Evolutionary conservation across 2,797 vertebrate genomes (phyloP).

Genomic region (Mallotus villosus): DNA sequence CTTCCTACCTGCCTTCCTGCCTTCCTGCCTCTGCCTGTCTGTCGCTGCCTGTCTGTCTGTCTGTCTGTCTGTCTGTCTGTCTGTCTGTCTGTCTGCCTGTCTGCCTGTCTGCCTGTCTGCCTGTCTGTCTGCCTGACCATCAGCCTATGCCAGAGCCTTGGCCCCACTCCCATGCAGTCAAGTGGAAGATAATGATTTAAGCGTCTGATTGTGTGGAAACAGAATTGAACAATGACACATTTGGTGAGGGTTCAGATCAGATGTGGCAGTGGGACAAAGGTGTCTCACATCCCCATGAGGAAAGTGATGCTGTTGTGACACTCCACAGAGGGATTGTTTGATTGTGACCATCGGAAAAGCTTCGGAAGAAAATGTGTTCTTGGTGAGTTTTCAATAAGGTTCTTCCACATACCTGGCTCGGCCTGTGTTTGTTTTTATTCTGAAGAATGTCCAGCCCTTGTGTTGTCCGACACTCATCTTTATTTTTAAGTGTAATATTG

Average conservation of each 20-base stretch:
- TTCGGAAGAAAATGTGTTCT: not conserved
- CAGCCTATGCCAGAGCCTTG: not conserved
- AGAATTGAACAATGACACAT: slow-evolving; percentile 15
- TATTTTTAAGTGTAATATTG: not conserved
- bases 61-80: too few relatives aligned
- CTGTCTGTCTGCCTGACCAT: not conserved
- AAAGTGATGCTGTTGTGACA: too few relatives aligned
- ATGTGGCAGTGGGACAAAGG: slow-evolving; percentile 4
- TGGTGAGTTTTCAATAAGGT: not conserved
- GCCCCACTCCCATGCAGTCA: too few relatives aligned
- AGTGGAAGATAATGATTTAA: slow-evolving; percentile 17
- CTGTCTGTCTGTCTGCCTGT: too few relatives aligned
- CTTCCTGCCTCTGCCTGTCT: not conserved
- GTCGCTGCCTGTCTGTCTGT: not conserved
- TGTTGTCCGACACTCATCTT: not conserved
- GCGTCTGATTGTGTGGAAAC: slow-evolving; percentile 27
- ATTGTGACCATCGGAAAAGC: too few relatives aligned
- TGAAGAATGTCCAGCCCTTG: slow-evolving; percentile 44
- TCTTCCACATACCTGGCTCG: not conserved
- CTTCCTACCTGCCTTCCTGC: not conserved
- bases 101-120: too few relatives aligned
- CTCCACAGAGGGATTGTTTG: too few relatives aligned
- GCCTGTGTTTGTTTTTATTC: slow-evolving; percentile 21
- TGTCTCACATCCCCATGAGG: not conserved
- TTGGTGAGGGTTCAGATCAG: slow-evolving; percentile 25